Conservation (phyloP, 2,113 vertebrate genomes). For the Naja naja region DNA sequence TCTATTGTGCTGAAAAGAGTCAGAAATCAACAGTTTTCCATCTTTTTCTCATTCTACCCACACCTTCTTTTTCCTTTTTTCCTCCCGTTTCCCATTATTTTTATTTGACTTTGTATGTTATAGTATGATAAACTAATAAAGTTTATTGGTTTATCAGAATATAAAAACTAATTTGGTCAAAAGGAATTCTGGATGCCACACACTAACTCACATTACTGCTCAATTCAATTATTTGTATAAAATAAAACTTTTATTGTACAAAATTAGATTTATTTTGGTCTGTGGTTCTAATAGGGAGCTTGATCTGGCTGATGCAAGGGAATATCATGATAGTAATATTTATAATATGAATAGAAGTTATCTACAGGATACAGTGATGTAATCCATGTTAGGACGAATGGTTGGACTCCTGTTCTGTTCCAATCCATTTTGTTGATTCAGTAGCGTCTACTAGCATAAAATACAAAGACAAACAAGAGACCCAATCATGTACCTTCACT, state of each 20-base stretch:
- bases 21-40: no score
- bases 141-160: background rate
- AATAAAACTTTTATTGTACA: background rate
- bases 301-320: background rate
- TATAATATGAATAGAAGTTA: background rate
- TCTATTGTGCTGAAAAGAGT: no score
- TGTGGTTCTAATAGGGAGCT: background rate
- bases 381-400: background rate
- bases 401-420: background rate
- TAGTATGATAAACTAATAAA: background rate
- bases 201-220: background rate
- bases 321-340: background rate
- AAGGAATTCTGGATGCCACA: background rate
- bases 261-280: background rate
- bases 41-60: no score
- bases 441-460: background rate
- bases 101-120: background rate
- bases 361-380: background rate
- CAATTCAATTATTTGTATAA: background rate
- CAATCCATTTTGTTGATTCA: background rate
- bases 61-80: no score
- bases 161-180: background rate
- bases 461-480: background rate
- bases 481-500: background rate
- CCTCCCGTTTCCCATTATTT: no score